Conservation (phyloP, 2,113 vertebrate species). For the Pseudois nayaur region DNA sequence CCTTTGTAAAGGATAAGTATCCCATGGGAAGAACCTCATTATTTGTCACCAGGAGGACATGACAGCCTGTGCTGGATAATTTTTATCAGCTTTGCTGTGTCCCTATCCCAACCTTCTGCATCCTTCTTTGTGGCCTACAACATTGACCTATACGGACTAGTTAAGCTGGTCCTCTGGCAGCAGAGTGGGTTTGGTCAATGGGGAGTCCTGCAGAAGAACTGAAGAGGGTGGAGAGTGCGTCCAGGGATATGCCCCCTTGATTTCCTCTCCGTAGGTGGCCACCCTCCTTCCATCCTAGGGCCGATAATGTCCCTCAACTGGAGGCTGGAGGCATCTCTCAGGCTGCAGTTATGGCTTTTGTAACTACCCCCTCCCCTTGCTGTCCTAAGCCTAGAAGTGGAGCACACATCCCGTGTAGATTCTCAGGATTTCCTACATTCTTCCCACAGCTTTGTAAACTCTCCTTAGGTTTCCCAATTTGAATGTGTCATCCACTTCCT, state of each 20-base stretch:
- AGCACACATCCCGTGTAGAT: background rate
- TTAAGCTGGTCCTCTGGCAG: background rate
- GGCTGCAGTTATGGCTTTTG: background rate
- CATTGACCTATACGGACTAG: background rate
- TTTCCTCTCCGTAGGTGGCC: background rate
- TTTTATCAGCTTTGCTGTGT: background rate
- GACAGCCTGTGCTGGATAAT: background rate
- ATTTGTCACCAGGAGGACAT: background rate
- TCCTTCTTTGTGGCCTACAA: background rate
- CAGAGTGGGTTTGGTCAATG: background rate
- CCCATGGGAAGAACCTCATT: background rate
- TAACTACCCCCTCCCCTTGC: background rate
- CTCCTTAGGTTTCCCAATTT: background rate
- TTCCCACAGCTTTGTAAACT: background rate
- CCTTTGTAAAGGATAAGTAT: background rate
- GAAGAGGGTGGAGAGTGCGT: background rate
- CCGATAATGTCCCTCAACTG: fast-evolving
- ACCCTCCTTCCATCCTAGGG: background rate
- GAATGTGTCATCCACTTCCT: background rate
- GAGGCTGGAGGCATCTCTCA: background rate
- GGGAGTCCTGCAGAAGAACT: background rate
- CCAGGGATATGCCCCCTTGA: background rate
- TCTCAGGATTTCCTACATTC: background rate
- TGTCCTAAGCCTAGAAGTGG: background rate
- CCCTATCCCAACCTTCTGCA: background rate